phyloP scores from a whole-genome alignment of 1,140 invertebrate species.

The Drosophila tsacasi region DNA sequence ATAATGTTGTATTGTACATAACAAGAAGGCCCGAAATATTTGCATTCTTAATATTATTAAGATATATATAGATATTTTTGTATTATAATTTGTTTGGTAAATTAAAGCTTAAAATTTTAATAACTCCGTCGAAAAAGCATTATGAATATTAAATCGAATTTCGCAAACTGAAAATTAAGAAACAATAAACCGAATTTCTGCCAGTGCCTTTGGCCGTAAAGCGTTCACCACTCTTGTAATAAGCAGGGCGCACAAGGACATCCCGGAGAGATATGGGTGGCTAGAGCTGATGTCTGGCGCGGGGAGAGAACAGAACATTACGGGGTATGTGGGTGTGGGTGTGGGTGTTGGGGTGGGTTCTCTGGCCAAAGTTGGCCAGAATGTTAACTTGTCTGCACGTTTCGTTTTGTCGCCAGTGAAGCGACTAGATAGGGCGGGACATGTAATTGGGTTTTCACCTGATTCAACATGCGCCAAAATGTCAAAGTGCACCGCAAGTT shows the following conservation, averaged over 20 bases:
- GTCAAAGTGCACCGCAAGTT: constrained; percentile 73
- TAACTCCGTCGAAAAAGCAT: no score
- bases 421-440: constrained; percentile 65
- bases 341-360: background rate
- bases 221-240: constrained; percentile 57
- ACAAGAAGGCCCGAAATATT: no score
- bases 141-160: no score
- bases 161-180: no score
- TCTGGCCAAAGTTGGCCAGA: constrained; percentile 64
- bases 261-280: constrained; percentile 12
- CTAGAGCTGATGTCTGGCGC: background rate
- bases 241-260: constrained; percentile 46
- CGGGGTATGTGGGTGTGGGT: no score
- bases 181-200: background rate
- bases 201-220: constrained; percentile 28
- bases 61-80: no score
- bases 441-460: constrained; percentile 81
- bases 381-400: constrained; percentile 75
- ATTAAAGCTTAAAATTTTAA: no score
- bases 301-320: no score
- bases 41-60: no score
- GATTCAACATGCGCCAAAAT: constrained; percentile 78
- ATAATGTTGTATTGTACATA: no score
- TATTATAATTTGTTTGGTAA: no score
- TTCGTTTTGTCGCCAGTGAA: constrained; percentile 64